phyloP scores from a whole-genome alignment of 2,797 vertebrate genomes.

The Tragopan temminckii region DNA sequence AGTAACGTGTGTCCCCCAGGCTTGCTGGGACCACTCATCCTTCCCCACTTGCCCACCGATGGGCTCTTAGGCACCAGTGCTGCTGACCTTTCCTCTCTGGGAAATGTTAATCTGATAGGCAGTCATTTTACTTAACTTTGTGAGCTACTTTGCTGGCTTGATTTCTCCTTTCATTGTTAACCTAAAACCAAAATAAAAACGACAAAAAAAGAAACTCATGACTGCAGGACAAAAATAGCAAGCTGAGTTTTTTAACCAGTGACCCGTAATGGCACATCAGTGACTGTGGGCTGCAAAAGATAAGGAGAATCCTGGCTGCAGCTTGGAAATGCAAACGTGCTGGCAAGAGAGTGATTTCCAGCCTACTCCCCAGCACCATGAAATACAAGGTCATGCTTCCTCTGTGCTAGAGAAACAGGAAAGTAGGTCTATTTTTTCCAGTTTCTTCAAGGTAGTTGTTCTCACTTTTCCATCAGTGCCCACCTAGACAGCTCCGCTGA shows the following conservation, averaged over 20 bases:
- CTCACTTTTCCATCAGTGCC: neutral
- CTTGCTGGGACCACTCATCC: neutral
- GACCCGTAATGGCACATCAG: conserved; percentile 38
- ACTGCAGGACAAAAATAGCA: conserved; percentile 46
- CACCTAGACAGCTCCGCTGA: neutral
- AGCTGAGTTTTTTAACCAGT: conserved; percentile 17
- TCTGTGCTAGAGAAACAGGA: neutral
- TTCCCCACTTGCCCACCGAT: neutral
- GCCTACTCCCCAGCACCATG: neutral
- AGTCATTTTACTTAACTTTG: conserved; percentile 13
- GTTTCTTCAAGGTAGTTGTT: neutral
- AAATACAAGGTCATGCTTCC: conserved; percentile 48
- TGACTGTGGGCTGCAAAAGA: conserved; percentile 11
- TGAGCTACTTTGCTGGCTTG: neutral
- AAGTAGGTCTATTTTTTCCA: neutral
- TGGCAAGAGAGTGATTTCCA: conserved; percentile 26
- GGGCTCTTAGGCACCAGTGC: neutral
- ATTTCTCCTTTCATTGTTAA: conserved; percentile 27
- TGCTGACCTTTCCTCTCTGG: neutral
- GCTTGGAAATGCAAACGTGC: neutral
- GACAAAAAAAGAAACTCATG: neutral
- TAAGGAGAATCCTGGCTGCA: conserved; percentile 58
- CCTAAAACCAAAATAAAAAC: conserved; percentile 25
- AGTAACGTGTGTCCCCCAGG: neutral
- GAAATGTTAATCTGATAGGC: neutral